Conservation (phyloP, 2,888 invertebrate species). For the Cybosia mesomella region DNA sequence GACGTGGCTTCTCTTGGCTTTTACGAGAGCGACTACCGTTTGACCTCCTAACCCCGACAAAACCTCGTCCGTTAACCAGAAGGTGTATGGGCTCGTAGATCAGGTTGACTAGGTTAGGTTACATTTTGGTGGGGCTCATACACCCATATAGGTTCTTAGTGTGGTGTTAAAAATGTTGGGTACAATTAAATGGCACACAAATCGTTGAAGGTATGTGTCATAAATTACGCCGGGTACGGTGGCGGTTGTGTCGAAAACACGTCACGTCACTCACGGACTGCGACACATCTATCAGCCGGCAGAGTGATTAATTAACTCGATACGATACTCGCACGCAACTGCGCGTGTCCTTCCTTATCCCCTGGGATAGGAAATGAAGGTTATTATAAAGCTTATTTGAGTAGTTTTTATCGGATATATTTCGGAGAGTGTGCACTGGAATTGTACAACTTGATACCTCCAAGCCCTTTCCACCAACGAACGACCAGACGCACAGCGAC, state of each 20-base stretch:
- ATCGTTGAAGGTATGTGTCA: conserved; percentile 13
- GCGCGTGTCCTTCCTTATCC: background rate
- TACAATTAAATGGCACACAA: background rate
- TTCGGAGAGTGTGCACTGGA: no score
- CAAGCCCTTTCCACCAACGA: no score
- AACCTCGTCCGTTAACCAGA: no score
- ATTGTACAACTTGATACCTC: no score
- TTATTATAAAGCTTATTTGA: background rate
- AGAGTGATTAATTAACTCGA: conserved; percentile 49
- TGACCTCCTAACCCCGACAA: no score
- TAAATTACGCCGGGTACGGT: conserved; percentile 22
- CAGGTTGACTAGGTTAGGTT: no score
- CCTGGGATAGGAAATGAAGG: background rate
- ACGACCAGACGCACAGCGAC: no score
- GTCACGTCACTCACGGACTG: conserved; percentile 37
- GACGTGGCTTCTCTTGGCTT: no score
- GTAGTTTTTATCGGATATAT: background rate
- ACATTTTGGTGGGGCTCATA: no score
- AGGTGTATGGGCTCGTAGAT: no score
- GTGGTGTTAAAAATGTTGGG: background rate
- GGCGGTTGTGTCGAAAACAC: conserved; percentile 32
- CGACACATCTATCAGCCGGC: conserved; percentile 44
- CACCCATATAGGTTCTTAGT: no score
- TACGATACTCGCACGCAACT: conserved; percentile 35
- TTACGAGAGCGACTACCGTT: no score